Evolutionary conservation across 2,113 vertebrate genomes (phyloP).

Genomic region (Hydrolagus affinis): DNA sequence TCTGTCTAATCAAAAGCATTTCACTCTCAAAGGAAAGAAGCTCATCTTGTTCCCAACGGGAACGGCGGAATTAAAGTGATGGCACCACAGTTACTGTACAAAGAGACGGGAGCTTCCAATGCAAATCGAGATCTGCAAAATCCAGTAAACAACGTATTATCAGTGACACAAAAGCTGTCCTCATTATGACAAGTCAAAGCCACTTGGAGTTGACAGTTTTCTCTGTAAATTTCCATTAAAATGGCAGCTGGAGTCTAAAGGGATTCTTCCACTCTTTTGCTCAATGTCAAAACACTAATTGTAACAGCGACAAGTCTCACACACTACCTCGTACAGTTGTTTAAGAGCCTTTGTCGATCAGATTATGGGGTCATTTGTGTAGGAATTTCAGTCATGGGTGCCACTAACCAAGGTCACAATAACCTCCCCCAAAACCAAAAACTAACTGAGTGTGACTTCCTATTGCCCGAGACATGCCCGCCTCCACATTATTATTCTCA

Average conservation of each 20-base stretch:
- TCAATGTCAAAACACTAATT: conserved; percentile 12
- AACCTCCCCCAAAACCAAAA: no score
- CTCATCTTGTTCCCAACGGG: not conserved
- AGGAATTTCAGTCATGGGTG: no score
- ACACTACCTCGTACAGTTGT: not conserved
- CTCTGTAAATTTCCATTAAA: conserved; percentile 7
- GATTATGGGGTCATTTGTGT: not conserved
- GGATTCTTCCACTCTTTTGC: not conserved
- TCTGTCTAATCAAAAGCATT: no score
- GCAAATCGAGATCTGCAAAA: not conserved
- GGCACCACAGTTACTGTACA: not conserved
- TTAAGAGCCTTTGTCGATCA: no score
- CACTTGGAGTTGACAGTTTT: not conserved
- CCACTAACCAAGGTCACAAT: no score
- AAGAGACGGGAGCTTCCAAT: not conserved
- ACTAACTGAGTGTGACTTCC: no score
- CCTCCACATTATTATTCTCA: no score
- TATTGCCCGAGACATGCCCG: no score
- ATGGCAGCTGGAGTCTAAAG: not conserved
- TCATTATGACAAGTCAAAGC: not conserved
- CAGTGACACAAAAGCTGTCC: not conserved
- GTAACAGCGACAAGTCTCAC: not conserved
- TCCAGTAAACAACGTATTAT: not conserved
- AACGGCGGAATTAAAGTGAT: not conserved
- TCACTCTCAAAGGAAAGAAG: no score